These are phyloP conservation scores for Anolis carolinensis DNA, from an alignment of 2,113 vertebrate genomes.

Conservation along the genomic window DNA sequence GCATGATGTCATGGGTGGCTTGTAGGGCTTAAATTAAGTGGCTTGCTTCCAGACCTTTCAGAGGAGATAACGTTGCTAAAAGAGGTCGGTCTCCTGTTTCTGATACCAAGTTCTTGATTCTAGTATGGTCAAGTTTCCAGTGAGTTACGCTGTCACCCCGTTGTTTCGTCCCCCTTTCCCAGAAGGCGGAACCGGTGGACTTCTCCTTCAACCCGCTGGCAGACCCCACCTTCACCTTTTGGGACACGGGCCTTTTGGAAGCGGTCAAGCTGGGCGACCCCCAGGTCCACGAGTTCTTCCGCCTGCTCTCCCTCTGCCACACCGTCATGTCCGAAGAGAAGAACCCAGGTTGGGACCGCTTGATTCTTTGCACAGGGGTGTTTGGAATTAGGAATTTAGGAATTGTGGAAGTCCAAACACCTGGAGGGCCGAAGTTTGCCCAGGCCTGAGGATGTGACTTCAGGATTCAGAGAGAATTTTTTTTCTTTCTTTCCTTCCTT, in stretches of 20 bases:
- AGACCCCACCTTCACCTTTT: constrained; percentile 86
- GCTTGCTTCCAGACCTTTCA: too few species aligned
- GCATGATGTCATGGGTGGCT: too few species aligned
- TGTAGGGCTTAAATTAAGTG: too few species aligned
- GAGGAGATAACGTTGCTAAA: too few species aligned
- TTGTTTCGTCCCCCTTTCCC: background rate
- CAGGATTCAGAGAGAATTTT: background rate
- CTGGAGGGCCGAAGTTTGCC: too few species aligned
- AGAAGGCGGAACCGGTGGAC: constrained; percentile 81
- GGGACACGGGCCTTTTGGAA: constrained; percentile 86
- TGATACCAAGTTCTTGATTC: too few species aligned
- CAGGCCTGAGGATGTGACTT: too few species aligned
- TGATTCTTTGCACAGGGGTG: rapidly evolving
- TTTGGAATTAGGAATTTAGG: too few species aligned
- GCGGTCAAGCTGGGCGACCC: constrained; percentile 84
- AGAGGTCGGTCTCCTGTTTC: too few species aligned
- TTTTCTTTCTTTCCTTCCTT: background rate
- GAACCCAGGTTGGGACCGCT: constrained; percentile 75
- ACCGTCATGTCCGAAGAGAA: constrained; percentile 95
- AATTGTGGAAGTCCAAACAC: too few species aligned
- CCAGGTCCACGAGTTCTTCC: constrained; percentile 88
- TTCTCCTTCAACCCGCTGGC: constrained; percentile 91
- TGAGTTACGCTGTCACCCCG: background rate
- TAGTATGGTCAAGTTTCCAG: too few species aligned
- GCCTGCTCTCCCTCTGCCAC: constrained; percentile 91